A percentile compares a stretch with the other conserved stretches of the same genome.
Evolutionary conservation across 2,113 vertebrate genomes (phyloP).

Genomic region (Cnemophilus loriae): DNA sequence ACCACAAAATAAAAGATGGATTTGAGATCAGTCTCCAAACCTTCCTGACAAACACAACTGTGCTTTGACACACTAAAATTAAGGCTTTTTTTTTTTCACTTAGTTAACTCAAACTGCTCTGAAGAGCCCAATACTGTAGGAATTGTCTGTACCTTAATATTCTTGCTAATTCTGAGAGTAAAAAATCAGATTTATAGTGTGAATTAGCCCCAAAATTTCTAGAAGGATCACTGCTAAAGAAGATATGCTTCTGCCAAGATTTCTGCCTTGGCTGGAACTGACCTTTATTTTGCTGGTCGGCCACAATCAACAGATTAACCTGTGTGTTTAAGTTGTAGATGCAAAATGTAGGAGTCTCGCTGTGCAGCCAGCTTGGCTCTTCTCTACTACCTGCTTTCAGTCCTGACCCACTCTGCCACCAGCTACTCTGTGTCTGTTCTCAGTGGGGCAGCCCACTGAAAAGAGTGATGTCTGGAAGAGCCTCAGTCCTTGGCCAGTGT

Average conservation of each 20-base stretch:
- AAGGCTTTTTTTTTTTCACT: neutral
- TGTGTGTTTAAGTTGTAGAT: neutral
- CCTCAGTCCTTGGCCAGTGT: neutral
- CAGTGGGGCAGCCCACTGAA: neutral
- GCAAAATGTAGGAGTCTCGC: neutral
- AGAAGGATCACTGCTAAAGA: neutral
- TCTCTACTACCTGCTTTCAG: neutral
- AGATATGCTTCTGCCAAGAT: neutral
- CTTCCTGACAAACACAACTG: neutral
- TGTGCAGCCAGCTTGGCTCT: fast-evolving
- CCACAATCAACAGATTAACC: neutral
- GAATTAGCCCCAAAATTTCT: neutral
- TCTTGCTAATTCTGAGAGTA: neutral
- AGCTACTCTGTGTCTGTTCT: neutral
- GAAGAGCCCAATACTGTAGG: neutral
- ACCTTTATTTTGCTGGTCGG: neutral
- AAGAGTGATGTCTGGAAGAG: fast-evolving
- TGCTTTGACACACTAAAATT: neutral
- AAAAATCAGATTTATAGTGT: neutral
- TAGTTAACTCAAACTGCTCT: neutral
- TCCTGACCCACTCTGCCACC: neutral
- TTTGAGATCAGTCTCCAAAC: neutral
- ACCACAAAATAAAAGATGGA: neutral
- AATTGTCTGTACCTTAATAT: neutral
- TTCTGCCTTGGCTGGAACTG: neutral